A percentile compares a stretch with the other conserved stretches of the same genome.
Evolutionary conservation across 2,797 vertebrate species (phyloP).

Genomic region (Fundulus diaphanus): DNA sequence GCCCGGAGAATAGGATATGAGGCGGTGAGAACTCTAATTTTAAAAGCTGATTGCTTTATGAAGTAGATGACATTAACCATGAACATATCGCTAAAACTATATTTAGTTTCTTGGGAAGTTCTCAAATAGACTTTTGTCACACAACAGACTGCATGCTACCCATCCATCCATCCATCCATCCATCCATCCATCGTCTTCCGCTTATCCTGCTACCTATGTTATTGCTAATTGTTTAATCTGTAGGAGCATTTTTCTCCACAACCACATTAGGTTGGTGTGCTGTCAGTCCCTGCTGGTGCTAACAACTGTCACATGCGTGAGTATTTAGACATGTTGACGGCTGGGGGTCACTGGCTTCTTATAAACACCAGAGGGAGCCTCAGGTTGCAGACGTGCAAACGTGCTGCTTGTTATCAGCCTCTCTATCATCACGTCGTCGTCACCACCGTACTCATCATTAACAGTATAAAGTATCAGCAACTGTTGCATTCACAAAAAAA

Average conservation of each 20-base stretch:
- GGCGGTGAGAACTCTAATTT: conserved; percentile 19
- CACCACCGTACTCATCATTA: conserved; percentile 12
- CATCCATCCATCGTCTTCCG: no score
- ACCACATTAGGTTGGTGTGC: background rate
- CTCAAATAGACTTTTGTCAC: background rate
- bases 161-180: no score
- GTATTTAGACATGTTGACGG: conserved; percentile 12
- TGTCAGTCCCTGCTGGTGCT: conserved; percentile 27
- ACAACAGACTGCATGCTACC: background rate
- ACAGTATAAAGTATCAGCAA: conserved; percentile 22
- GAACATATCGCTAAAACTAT: background rate
- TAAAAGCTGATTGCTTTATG: conserved; percentile 23
- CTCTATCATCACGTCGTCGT: conserved; percentile 22
- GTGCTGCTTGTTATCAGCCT: conserved; percentile 49
- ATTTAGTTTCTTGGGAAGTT: background rate
- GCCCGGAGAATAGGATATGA: conserved; percentile 29
- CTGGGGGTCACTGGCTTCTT: conserved; percentile 48
- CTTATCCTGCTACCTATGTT: background rate
- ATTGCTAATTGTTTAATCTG: background rate
- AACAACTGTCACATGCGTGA: conserved; percentile 17
- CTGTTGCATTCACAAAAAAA: background rate
- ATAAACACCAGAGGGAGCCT: conserved; percentile 67
- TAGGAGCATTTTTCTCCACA: background rate
- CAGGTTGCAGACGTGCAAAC: conserved; percentile 61
- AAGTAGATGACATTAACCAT: conserved; percentile 8